Evolutionary conservation across 2,797 vertebrate species (phyloP).

Genomic region (Pseudochirops cupreus): DNA sequence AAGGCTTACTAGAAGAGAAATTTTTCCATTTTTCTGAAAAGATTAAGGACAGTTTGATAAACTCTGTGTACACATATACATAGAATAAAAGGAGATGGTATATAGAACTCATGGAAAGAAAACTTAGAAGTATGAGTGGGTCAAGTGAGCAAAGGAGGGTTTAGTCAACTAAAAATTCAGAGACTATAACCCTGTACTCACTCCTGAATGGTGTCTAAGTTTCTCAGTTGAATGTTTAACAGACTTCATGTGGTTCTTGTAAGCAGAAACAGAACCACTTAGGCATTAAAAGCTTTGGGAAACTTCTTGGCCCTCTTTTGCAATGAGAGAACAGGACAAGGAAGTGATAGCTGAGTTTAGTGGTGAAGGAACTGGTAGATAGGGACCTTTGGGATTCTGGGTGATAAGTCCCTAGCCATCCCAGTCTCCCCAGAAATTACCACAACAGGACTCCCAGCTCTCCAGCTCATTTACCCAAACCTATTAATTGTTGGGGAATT

Average conservation of each 20-base stretch:
- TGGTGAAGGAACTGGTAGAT: background rate
- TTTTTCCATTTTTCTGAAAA: background rate
- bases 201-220: background rate
- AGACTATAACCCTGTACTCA: constrained; percentile 37
- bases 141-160: constrained; percentile 50
- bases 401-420: constrained; percentile 22
- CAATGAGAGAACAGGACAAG: background rate
- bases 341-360: background rate
- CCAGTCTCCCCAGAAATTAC: constrained; percentile 42
- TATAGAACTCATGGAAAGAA: constrained; percentile 6
- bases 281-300: constrained; percentile 29
- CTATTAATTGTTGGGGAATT: constrained; percentile 28
- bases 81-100: background rate
- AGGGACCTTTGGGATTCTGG: background rate
- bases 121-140: background rate
- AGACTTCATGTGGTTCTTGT: constrained; percentile 29
- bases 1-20: background rate
- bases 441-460: background rate
- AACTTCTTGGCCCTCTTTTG: background rate
- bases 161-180: constrained; percentile 61
- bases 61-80: background rate
- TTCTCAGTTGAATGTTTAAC: constrained; percentile 37
- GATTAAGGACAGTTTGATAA: background rate
- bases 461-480: constrained; percentile 5
- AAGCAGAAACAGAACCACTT: constrained; percentile 30